Evolutionary conservation across 2,113 vertebrate genomes (phyloP), one percentile per base, ranked within the genome.

Genomic region (Neodontobutis hainanensis): DNA sequence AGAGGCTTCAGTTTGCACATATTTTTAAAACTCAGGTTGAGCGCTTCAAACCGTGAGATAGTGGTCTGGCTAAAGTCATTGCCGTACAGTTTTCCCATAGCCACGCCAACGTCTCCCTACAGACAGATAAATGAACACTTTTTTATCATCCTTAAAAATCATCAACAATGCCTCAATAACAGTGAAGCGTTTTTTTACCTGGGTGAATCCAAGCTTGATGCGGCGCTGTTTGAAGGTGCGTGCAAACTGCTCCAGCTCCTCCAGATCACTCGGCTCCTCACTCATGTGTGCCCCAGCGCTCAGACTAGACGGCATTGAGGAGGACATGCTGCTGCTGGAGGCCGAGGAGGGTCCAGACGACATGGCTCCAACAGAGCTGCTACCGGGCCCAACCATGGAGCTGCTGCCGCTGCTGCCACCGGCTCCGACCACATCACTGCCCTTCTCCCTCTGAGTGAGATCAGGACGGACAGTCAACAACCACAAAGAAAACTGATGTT

Each of bases 1-100:
- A 97, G 92, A 0, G 95, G 95, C 60, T 96, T 96, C 68, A 97
- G 94, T 81, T 97, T 97, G 92, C 95, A 97, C 95, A 97, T 97
- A 89, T 97, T 97, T 90, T 97, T 97, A 75, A 97, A 97, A 91
- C 95, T 97, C 76, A 97, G 87, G 85, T 97, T 97, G 58, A 97
- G 94, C 3, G 95, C 95, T 81, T 97, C 95, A 3, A 96, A 97
- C 71, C 95, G 94, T 7, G 95, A 97, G 90, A 97, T 96, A 79
- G 95, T 96, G 14, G 95, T 97, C 87, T 97, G 95, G 84, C 94
- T 95, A 87, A 97, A 97, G 84, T 97, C 95, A 43, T 97, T 97
- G 47, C 95, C 95, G 4, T 96, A 97, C 8, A 97, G 93, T 83
- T 97, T 97, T 6, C 95, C 95, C 95, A 97, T 97, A 1, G 95